Evolutionary conservation across 2,797 vertebrate species (phyloP).

Genomic region (Rhinogobio ventralis): DNA sequence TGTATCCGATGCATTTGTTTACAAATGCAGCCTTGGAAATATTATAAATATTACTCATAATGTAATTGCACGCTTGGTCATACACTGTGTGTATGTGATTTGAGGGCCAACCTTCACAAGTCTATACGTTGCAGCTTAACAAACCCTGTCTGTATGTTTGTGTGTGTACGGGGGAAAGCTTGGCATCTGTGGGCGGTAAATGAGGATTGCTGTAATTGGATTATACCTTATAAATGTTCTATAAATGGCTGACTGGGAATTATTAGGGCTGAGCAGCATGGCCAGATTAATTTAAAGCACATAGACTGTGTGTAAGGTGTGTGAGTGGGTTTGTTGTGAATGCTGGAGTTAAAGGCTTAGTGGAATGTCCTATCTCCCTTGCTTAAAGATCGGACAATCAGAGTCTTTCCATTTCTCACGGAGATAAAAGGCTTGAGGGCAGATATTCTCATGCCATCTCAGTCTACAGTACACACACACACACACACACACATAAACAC

Average conservation of each 20-base stretch:
- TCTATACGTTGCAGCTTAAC: conserved; percentile 23
- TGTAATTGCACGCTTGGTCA: not conserved
- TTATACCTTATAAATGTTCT: conserved; percentile 68
- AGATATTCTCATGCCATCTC: not conserved
- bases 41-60: conserved; percentile 4
- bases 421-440: conserved; percentile 25
- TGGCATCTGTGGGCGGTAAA: conserved; percentile 58
- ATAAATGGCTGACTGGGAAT: conserved; percentile 60
- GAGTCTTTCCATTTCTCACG: conserved; percentile 36
- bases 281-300: conserved; percentile 50
- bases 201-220: conserved; percentile 66
- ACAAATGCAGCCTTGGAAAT: conserved; percentile 5
- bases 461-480: conserved; percentile 1
- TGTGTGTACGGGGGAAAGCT: conserved; percentile 13
- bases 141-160: conserved; percentile 38
- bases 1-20: not conserved
- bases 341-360: conserved; percentile 27
- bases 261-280: conserved; percentile 53
- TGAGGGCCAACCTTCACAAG: not conserved
- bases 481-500: not conserved
- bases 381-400: conserved; percentile 6
- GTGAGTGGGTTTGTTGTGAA: conserved; percentile 21
- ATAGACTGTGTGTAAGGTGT: conserved; percentile 12
- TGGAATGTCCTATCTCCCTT: conserved; percentile 14
- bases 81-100: conserved; percentile 1